These are phyloP conservation scores for Polypedilum vanderplanki DNA, from an alignment of 1,140 invertebrate species.

Conservation along the genomic window DNA sequence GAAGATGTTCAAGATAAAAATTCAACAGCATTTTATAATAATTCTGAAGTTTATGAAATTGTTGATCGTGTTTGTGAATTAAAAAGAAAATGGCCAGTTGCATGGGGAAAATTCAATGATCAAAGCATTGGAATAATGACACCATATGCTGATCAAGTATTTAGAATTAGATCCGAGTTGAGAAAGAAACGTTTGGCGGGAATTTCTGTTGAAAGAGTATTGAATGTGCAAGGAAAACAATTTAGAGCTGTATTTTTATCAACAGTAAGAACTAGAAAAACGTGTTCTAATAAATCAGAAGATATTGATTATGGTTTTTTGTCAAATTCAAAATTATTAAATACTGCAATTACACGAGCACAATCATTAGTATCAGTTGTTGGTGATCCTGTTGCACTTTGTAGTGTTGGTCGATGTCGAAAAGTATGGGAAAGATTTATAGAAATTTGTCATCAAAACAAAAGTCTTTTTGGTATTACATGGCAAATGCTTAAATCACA, in stretches of 20 bases:
- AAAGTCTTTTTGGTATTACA: constrained; percentile 69
- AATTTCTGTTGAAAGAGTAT: constrained; percentile 76
- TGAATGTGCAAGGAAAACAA: constrained; percentile 87
- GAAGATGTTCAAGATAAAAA: constrained; percentile 71
- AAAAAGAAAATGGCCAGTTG: constrained; percentile 61
- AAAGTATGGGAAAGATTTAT: constrained; percentile 80
- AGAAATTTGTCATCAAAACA: constrained; percentile 62
- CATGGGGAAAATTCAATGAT: constrained; percentile 68
- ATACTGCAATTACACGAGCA: constrained; percentile 80
- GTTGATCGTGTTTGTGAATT: constrained; percentile 65
- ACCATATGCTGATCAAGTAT: constrained; percentile 79
- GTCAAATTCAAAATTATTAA: constrained; percentile 76
- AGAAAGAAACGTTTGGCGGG: constrained; percentile 64
- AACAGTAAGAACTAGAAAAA: constrained; percentile 70
- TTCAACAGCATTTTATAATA: constrained; percentile 80
- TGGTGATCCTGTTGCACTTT: constrained; percentile 78
- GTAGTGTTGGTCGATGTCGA: constrained; percentile 74
- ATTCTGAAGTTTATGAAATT: constrained; percentile 73
- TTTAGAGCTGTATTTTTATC: constrained; percentile 80
- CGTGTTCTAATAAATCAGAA: constrained; percentile 54
- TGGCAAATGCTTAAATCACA: constrained; percentile 59
- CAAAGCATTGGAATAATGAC: constrained; percentile 76
- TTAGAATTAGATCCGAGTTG: constrained; percentile 69
- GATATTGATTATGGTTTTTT: constrained; percentile 77
- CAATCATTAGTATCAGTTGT: constrained; percentile 82